Conservation (phyloP, 1,140 invertebrate species). For the Bicyclus anynana region DNA sequence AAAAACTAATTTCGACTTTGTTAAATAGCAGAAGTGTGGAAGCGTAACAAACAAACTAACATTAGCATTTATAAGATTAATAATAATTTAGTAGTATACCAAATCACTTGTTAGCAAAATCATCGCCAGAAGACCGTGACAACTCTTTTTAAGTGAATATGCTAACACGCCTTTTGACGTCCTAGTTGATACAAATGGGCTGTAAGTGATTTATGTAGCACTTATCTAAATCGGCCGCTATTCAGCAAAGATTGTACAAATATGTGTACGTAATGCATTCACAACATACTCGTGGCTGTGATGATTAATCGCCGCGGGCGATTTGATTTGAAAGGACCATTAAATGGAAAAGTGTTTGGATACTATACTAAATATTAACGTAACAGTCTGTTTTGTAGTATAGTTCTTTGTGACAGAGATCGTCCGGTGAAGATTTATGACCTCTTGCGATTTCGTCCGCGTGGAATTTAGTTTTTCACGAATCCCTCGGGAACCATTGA, state of each 20-base stretch:
- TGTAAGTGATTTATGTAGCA: conserved; percentile 10
- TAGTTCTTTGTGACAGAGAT: too few relatives aligned
- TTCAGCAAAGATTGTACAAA: conserved; percentile 18
- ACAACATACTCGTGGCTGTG: conserved; percentile 16
- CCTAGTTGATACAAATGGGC: not conserved
- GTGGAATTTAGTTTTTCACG: too few relatives aligned
- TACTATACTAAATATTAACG: not conserved
- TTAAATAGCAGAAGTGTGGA: too few relatives aligned
- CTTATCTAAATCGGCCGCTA: conserved; percentile 6
- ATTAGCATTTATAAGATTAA: too few relatives aligned
- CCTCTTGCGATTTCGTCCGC: too few relatives aligned
- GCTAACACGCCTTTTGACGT: not conserved
- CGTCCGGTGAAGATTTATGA: too few relatives aligned
- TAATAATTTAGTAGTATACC: too few relatives aligned
- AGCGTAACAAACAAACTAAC: too few relatives aligned
- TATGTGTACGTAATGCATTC: conserved; percentile 19
- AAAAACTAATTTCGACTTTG: too few relatives aligned
- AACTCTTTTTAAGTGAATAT: not conserved
- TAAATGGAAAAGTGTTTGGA: conserved; percentile 16
- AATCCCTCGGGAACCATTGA: too few relatives aligned
- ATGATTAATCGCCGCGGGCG: conserved; percentile 23
- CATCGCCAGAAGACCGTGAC: not conserved
- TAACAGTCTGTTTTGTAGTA: too few relatives aligned
- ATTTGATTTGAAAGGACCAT: conserved; percentile 20
- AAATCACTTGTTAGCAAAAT: not conserved